These are phyloP conservation scores for Microdon myrmicae DNA, from an alignment of 2,888 invertebrate species.

Conservation along the genomic window DNA sequence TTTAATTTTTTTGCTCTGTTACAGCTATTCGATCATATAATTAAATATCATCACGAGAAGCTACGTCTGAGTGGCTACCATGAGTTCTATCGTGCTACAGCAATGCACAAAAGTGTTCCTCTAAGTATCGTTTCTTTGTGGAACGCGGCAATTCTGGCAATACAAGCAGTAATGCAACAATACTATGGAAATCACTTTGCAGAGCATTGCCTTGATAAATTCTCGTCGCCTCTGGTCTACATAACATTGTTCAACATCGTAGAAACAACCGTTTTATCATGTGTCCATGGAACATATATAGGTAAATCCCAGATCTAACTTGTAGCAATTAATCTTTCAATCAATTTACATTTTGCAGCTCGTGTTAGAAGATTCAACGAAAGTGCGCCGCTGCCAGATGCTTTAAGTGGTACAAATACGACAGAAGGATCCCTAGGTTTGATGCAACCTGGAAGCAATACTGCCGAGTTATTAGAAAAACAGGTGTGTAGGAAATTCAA, in stretches of 20 bases:
- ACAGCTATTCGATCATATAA: conserved; percentile 71
- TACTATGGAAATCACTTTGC: conserved; percentile 69
- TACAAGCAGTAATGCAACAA: conserved; percentile 71
- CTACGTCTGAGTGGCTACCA: conserved; percentile 75
- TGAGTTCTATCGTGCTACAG: conserved; percentile 74
- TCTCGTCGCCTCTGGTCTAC: conserved; percentile 71
- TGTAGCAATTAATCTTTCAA: neutral
- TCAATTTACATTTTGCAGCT: conserved; percentile 63
- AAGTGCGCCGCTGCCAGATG: conserved; percentile 72
- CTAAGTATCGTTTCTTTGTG: conserved; percentile 73
- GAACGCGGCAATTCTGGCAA: conserved; percentile 71
- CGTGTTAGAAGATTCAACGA: conserved; percentile 73
- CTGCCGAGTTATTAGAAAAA: conserved; percentile 74
- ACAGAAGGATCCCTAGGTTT: conserved; percentile 63
- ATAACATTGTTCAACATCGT: conserved; percentile 69
- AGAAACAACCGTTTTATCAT: conserved; percentile 68
- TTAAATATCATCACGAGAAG: conserved; percentile 71
- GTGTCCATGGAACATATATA: conserved; percentile 70
- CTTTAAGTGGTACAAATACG: conserved; percentile 68
- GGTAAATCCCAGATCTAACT: conserved; percentile 61
- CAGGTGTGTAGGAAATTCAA: conserved; percentile 65
- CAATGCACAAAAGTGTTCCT: conserved; percentile 71
- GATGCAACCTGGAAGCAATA: conserved; percentile 68
- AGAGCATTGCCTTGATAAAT: conserved; percentile 68
- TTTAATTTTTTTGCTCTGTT: conserved; percentile 29